Percentiles rank a stretch among this genome's conserved stretches.
These are phyloP conservation scores for Cheilosia vulpina DNA, from an alignment of 2,888 invertebrate genomes.

Conservation along the genomic window DNA sequence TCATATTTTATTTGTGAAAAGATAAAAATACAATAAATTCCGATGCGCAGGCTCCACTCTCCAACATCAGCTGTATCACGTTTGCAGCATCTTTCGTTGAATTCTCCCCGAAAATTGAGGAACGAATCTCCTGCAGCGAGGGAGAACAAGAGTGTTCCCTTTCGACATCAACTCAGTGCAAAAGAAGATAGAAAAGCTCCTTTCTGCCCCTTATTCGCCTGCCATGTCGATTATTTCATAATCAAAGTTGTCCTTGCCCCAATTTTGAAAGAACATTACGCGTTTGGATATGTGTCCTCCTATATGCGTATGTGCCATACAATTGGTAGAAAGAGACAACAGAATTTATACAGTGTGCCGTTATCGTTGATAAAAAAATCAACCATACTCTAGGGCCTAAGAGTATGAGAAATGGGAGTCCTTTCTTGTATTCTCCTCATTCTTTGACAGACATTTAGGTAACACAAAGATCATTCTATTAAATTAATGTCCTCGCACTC, in stretches of 20 bases:
- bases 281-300: conserved; percentile 29
- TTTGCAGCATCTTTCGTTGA: conserved; percentile 70
- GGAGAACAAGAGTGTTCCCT: background rate
- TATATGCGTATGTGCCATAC: conserved; percentile 1
- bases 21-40: background rate
- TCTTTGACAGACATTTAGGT: conserved; percentile 45
- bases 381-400: background rate
- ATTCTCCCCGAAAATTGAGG: conserved; percentile 7
- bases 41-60: conserved; percentile 47
- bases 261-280: conserved; percentile 61
- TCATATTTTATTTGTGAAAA: background rate
- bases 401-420: conserved; percentile 4
- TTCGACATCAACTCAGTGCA: conserved; percentile 12
- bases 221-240: conserved; percentile 67
- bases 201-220: conserved; percentile 26
- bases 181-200: conserved; percentile 30
- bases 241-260: conserved; percentile 74
- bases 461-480: conserved; percentile 28
- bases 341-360: conserved; percentile 17
- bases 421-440: conserved; percentile 16
- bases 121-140: background rate
- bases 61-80: conserved; percentile 57
- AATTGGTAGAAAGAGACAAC: conserved; percentile 55
- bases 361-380: conserved; percentile 4
- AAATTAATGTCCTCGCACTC: conserved; percentile 38